A percentile compares a stretch with the other conserved stretches of the same genome.
Evolutionary conservation across 2,797 vertebrate species (phyloP).

Genomic region (Salmo trutta): DNA sequence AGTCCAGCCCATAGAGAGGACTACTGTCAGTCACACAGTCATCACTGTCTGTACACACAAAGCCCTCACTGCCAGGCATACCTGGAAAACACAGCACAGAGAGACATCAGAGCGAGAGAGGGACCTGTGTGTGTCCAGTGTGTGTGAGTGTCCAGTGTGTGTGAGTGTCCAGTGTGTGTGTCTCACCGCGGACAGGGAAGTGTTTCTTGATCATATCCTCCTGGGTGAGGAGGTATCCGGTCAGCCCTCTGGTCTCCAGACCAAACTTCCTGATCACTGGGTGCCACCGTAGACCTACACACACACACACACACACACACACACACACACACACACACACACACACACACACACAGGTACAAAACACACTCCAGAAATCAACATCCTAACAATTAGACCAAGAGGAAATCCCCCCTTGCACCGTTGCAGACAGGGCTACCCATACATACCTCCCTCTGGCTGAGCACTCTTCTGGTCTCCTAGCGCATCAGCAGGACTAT

Average conservation of each 20-base stretch:
- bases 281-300: slow-evolving; percentile 53
- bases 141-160: neutral
- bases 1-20: slow-evolving; percentile 90
- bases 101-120: neutral
- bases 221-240: slow-evolving; percentile 76
- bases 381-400: too few species aligned
- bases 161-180: neutral
- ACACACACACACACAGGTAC: neutral
- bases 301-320: slow-evolving; percentile 14
- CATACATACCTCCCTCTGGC: slow-evolving; percentile 47
- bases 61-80: slow-evolving; percentile 71
- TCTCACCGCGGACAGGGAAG: slow-evolving; percentile 82
- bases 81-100: slow-evolving; percentile 62
- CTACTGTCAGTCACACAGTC: slow-evolving; percentile 79
- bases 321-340: slow-evolving; percentile 13
- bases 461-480: slow-evolving; percentile 1
- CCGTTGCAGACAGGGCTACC: neutral
- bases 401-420: too few species aligned
- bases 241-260: slow-evolving; percentile 70
- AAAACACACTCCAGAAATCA: neutral
- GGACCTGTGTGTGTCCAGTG: neutral
- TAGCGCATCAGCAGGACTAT: neutral
- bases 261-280: slow-evolving; percentile 79
- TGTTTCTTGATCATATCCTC: slow-evolving; percentile 77
- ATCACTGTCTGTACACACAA: slow-evolving; percentile 67